Base-by-base conservation (phyloP, 2,888 invertebrate species). In the Coremacera marginata region DNA sequence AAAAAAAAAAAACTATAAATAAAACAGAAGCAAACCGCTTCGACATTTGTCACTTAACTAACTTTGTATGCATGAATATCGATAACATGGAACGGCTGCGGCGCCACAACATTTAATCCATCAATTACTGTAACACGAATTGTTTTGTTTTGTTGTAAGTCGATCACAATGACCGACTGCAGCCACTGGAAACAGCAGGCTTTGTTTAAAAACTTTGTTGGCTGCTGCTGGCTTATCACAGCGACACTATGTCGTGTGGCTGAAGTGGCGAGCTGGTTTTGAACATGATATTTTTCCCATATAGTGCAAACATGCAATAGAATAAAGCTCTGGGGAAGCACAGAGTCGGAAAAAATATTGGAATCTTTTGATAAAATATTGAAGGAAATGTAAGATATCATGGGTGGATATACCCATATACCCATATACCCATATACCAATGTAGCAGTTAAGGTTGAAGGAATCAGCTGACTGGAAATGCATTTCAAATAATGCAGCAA, bases 61-160 rank as follows among this genome's bases (percentile, higher is more conserved):
- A 4, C 7, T 37, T 8, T 44, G 44, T 44, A 44, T 44, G 44
- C 11, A 44, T 44, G 14, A 44, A 44, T 44, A 11, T 14, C 44
- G 44, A 14, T 44, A 44, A 1, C 44, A 63, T 31, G 7, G 34
- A n/a, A 14, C 68, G 77, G 70, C 77, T 79, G 80, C 84, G 86
- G 88, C 87, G 88, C 88, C 88, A 84, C 81, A 81, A 82, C 78
- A 71, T 71, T 79, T 77, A 87, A 87, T 87, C 87, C 86, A 87
- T 87, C 87, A 87, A 87, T 87, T 87, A 87, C 81, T 83, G 82
- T 81, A 83, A 82, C 83, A 83, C 83, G 85, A 86, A 86, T 85
- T 86, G 84, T 82, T 60, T 85, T 86, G 84, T 82, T 60, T 72
- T 83, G 81, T 83, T 84, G 85, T 86, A 84, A 85, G 83, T 82